Evolutionary conservation across 2,797 vertebrate species (phyloP), one percentile per base, ranked within the genome.

Genomic region (Chaetophractus vellerosus): DNA sequence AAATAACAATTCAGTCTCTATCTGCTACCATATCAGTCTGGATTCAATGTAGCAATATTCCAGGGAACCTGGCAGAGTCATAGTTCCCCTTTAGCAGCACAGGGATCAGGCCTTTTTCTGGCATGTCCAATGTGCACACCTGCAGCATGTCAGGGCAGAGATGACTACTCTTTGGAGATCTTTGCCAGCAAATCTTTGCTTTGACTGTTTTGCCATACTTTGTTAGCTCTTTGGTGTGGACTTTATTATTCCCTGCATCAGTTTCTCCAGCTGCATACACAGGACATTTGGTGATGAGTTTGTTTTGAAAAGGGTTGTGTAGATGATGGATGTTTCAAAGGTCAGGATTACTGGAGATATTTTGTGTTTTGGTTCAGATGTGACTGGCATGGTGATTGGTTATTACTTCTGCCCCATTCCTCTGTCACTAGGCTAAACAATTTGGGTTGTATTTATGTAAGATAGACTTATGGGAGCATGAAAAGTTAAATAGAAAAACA

Each of bases 1-100:
- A 96, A 59, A 93, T 91, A 59, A 93, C 90, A 91, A 96, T 80
- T 71, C 38, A 86, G 82, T 16, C 48, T 83, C 19, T 93, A 11
- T 92, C 52, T 68, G 50, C 61, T 88, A 59, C 59, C 82, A 61
- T 52, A n/a, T 63, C 78, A 94, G 84, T 9, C 24, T 91, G 78
- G 24, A 96, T 82, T 85, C 69, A 95, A 81, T 71, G 91, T 71
- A 93, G 78, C 48, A 85, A 68, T 59, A 79, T 76, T 93, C 85
- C 90, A 87, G 66, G 48, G 64, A 92, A 48, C 21, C 16, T 21
- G 85, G 61, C 45, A 66, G 93, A 83, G 71, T 75, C n/a, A 69
- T 14, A 1, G 28, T 28, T 85, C 41, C 33, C 36, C 9, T 61
- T 66, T 12, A 83, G 52, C 31, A 57, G 36, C 52, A n/a, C 36